Conservation (phyloP, 2,113 vertebrate species). For the Miniopterus natalensis region DNA sequence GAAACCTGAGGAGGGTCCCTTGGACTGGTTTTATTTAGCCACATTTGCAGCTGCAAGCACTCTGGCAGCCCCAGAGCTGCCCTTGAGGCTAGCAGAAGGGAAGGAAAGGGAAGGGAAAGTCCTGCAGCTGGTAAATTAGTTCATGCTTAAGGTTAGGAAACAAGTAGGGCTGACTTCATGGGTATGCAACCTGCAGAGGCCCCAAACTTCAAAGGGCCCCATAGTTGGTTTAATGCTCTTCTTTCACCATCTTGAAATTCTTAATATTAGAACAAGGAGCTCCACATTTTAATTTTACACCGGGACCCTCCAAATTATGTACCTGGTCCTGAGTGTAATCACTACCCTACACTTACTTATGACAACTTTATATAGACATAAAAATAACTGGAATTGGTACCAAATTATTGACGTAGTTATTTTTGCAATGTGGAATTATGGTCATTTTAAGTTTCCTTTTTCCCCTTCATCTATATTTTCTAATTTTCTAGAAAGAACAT, state of each 20-base stretch:
- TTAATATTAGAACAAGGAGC: background rate
- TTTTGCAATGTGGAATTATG: background rate
- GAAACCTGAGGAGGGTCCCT: background rate
- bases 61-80: background rate
- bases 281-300: conserved; percentile 12
- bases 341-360: background rate
- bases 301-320: background rate
- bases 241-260: background rate
- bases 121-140: background rate
- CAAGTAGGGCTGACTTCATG: background rate
- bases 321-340: background rate
- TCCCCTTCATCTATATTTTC: background rate
- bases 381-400: background rate
- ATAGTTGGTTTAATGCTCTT: background rate
- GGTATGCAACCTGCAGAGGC: background rate
- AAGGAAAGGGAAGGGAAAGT: background rate
- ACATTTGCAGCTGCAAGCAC: background rate
- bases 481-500: background rate
- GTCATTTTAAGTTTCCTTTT: background rate
- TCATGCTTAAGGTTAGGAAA: background rate
- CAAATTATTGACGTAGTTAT: background rate
- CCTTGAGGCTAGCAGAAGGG: background rate
- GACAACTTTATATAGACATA: background rate
- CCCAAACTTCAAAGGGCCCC: background rate
- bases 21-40: background rate